Evolutionary conservation across 2,113 vertebrate species (phyloP).

Genomic region (Acanthisitta chloris): DNA sequence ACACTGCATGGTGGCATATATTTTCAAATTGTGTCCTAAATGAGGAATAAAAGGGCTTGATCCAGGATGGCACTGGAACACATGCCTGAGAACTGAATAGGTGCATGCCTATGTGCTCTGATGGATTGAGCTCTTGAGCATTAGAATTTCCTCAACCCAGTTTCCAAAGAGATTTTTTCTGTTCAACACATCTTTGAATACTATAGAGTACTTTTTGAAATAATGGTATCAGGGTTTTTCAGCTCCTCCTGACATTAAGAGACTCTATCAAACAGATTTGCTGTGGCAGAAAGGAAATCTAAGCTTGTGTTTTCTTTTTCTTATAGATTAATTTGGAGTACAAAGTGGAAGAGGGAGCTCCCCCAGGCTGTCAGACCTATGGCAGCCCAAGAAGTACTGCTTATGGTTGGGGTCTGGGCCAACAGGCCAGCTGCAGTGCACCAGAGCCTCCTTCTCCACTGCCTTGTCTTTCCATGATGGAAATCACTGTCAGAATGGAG

Average conservation of each 20-base stretch:
- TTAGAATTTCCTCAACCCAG: neutral
- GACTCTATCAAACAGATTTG: neutral
- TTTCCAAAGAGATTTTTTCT: slow-evolving; percentile 18
- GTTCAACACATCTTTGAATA: neutral
- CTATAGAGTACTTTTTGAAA: neutral
- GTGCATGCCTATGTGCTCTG: neutral
- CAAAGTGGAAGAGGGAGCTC: neutral
- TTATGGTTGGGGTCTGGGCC: neutral
- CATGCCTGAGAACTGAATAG: neutral
- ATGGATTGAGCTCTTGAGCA: neutral
- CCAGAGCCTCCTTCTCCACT: neutral
- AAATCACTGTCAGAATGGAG: neutral
- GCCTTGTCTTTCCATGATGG: neutral
- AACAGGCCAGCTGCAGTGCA: neutral
- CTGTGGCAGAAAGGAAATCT: neutral
- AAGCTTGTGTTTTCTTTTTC: neutral
- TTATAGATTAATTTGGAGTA: neutral
- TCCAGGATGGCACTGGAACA: neutral
- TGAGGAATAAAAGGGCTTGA: slow-evolving; percentile 3
- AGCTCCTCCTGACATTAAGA: neutral
- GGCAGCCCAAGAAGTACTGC: fast-evolving
- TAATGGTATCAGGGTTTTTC: neutral
- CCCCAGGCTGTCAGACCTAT: neutral
- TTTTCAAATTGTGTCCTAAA: slow-evolving; percentile 30
- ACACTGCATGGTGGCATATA: neutral